These are phyloP conservation scores for Furcifer pardalis DNA, from an alignment of 2,797 vertebrate species.

Conservation along the genomic window DNA sequence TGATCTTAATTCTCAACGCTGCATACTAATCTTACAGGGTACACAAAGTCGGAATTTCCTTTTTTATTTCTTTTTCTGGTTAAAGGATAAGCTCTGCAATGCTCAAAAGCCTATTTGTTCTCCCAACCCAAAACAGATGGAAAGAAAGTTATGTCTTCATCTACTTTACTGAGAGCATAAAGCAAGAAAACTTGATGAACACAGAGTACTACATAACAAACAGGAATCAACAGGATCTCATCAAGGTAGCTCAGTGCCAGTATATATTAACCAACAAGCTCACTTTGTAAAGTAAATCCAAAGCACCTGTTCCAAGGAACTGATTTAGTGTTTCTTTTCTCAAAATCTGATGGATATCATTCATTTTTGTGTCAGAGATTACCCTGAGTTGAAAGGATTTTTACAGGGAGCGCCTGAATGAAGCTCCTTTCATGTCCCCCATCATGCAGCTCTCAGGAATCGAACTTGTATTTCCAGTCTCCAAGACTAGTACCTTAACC, in stretches of 20 bases:
- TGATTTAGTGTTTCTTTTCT: not conserved
- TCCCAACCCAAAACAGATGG: not conserved
- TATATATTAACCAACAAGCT: not conserved
- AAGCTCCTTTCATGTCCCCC: too few species aligned
- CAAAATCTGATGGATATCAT: not conserved
- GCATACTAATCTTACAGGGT: not conserved
- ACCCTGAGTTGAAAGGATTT: too few species aligned
- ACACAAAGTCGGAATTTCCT: not conserved
- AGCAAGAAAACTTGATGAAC: not conserved
- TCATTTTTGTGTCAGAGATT: too few species aligned
- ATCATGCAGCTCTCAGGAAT: too few species aligned
- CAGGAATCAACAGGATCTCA: not conserved
- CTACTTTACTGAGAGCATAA: not conserved
- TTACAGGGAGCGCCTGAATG: too few species aligned
- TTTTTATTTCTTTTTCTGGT: slow-evolving; percentile 22
- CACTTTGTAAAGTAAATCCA: too few species aligned
- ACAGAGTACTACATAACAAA: not conserved
- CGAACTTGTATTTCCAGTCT: too few species aligned
- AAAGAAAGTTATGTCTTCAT: slow-evolving; percentile 10
- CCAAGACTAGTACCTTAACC: too few species aligned
- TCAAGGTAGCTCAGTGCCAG: not conserved
- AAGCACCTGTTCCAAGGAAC: not conserved
- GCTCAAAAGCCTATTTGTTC: not conserved
- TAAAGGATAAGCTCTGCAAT: slow-evolving; percentile 12
- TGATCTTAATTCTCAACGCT: slow-evolving; percentile 21